Base-by-base conservation (phyloP, 2,797 vertebrate genomes). In the Podarcis lilfordi region DNA sequence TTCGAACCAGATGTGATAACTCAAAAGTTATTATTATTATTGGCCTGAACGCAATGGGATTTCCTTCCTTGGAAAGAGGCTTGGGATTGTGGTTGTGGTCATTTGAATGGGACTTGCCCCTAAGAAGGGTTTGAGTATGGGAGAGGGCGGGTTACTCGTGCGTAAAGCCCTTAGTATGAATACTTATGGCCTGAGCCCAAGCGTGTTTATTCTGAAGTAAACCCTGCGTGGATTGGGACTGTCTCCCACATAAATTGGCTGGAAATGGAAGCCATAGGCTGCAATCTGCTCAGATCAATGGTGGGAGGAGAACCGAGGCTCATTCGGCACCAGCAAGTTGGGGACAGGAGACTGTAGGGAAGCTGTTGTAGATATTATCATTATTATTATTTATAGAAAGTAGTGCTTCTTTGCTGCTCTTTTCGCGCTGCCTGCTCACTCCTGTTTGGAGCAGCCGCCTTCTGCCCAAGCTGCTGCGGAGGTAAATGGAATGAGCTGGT, bases 401-500 rank as follows among this genome's bases (percentile, higher is more conserved):
- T 21, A 83, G 21, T 69, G 11, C 55, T 68, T 37, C 4, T 64
- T 87, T 80, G 87, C 43, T 84, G 85, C 77, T 88, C 86, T 90
- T 32, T 68, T 88, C 89, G 50, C 86, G 88, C 88, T 79, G 32
- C 32, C 40, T n/a, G 84, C 91, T 93, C 87, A 88, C 88, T 89
- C 85, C 78, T 32, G n/a, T 82, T 86, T 91, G 4, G 85, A 95
- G 94, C 89, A 95, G 86, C 93, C 90, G 94, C 91, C 72, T 92
- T 90, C 93, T 79, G 96, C 92, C 88, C n/a, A 88, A 61, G 90
- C 89, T 85, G 95, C 94, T 71, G 96, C 89, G 90, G 96, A 96
- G 97, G 97, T 95, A 90, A 96, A 95, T 95, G 82, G 96, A 97
- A 98, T 97, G 96, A 97, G 96, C 96, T 97, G 93, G 66, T 95